phyloP scores from a whole-genome alignment of 2,113 vertebrate species.

The Trichechus manatus region DNA sequence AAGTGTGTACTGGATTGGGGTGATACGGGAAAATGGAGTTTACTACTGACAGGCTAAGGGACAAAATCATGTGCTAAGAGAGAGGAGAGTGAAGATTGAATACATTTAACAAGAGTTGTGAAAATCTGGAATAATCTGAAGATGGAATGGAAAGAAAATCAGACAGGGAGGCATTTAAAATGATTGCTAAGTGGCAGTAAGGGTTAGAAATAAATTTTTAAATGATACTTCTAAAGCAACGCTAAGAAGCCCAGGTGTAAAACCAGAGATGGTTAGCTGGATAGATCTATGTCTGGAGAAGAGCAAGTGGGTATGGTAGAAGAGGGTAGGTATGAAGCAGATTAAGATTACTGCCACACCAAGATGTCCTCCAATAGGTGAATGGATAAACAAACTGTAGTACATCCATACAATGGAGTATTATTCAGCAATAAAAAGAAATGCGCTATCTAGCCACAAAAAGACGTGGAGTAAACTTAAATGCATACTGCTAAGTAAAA shows the following conservation, averaged over 20 bases:
- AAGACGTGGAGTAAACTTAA: too few species aligned
- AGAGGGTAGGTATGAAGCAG: neutral
- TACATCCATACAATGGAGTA: too few species aligned
- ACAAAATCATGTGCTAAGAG: neutral
- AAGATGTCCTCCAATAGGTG: too few species aligned
- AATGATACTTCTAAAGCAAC: neutral
- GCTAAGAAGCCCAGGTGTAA: neutral
- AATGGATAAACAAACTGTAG: too few species aligned
- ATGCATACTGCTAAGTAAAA: too few species aligned
- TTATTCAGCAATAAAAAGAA: too few species aligned
- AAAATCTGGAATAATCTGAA: neutral
- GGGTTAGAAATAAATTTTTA: neutral
- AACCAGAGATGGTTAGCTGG: neutral
- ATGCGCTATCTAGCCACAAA: too few species aligned
- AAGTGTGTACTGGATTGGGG: neutral
- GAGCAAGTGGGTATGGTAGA: neutral
- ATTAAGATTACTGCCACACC: neutral
- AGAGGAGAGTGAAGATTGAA: neutral
- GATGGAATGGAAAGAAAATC: neutral
- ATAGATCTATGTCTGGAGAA: neutral
- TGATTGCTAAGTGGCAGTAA: neutral
- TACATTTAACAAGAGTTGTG: neutral
- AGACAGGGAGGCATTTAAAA: neutral
- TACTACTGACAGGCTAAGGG: neutral
- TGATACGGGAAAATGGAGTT: neutral